phyloP scores from a whole-genome alignment of 2,888 invertebrate genomes.

The Gymnocheta viridis region DNA sequence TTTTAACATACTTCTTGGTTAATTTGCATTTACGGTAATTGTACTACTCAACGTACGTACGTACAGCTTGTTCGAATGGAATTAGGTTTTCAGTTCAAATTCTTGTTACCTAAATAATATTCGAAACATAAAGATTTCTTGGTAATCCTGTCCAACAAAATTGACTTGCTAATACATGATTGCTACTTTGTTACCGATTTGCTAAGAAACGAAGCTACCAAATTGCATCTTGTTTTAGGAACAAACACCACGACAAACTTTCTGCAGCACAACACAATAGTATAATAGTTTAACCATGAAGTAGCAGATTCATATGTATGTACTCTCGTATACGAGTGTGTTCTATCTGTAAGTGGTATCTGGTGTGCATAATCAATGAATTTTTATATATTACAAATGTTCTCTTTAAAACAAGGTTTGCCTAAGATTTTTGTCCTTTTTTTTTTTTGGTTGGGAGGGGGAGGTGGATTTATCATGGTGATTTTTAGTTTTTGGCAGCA shows the following conservation, averaged over 20 bases:
- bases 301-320: neutral
- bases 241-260: constrained; percentile 5
- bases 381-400: constrained; percentile 65
- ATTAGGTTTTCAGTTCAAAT: constrained; percentile 69
- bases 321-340: neutral
- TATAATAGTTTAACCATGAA: neutral
- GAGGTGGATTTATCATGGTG: constrained; percentile 36
- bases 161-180: constrained; percentile 70
- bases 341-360: constrained; percentile 54
- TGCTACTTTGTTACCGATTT: constrained; percentile 70
- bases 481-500: constrained; percentile 41
- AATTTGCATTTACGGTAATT: constrained; percentile 53
- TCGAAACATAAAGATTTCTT: constrained; percentile 54
- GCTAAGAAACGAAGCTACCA: constrained; percentile 46
- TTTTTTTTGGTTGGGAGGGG: too few relatives aligned
- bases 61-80: constrained; percentile 26
- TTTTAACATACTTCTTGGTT: neutral
- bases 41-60: constrained; percentile 10
- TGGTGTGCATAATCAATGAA: constrained; percentile 69
- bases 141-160: constrained; percentile 59
- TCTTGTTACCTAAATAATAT: constrained; percentile 59
- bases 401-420: constrained; percentile 34
- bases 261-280: neutral
- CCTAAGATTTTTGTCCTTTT: neutral
- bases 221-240: constrained; percentile 30